These are phyloP conservation scores for Pangasianodon gigas DNA, from an alignment of 2,113 vertebrate species.

Conservation along the genomic window DNA sequence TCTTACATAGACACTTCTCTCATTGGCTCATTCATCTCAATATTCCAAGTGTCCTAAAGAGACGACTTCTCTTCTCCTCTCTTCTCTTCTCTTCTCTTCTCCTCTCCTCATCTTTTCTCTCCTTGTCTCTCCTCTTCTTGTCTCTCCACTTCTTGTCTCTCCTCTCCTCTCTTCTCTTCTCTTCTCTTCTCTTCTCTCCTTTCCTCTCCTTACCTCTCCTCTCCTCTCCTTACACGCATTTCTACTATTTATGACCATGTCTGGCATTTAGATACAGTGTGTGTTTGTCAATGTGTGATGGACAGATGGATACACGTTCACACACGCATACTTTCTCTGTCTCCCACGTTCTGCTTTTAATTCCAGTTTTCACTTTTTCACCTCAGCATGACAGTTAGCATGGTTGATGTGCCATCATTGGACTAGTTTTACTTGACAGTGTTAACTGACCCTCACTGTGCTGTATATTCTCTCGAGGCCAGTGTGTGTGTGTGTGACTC, in stretches of 20 bases:
- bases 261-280: not conserved
- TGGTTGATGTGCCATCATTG: not conserved
- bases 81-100: slow-evolving; percentile 31
- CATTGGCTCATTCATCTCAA: slow-evolving; percentile 66
- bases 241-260: not conserved
- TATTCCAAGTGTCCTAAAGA: slow-evolving; percentile 35
- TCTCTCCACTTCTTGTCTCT: slow-evolving; percentile 4
- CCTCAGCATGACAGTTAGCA: not conserved
- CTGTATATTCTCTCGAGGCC: not conserved
- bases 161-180: too few species aligned
- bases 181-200: not conserved
- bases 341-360: not conserved
- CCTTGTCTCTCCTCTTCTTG: slow-evolving; percentile 17
- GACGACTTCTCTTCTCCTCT: slow-evolving; percentile 23
- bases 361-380: not conserved
- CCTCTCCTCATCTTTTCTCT: not conserved
- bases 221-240: not conserved
- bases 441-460: slow-evolving; percentile 11
- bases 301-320: not conserved
- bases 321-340: not conserved
- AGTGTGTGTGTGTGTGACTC: slow-evolving; percentile 1
- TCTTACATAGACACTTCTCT: slow-evolving; percentile 67
- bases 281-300: not conserved
- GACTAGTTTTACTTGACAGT: not conserved
- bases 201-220: not conserved